A percentile compares a stretch with the other conserved stretches of the same genome.
Evolutionary conservation across 2,113 vertebrate species (phyloP).

Genomic region (Melospiza melodia): DNA sequence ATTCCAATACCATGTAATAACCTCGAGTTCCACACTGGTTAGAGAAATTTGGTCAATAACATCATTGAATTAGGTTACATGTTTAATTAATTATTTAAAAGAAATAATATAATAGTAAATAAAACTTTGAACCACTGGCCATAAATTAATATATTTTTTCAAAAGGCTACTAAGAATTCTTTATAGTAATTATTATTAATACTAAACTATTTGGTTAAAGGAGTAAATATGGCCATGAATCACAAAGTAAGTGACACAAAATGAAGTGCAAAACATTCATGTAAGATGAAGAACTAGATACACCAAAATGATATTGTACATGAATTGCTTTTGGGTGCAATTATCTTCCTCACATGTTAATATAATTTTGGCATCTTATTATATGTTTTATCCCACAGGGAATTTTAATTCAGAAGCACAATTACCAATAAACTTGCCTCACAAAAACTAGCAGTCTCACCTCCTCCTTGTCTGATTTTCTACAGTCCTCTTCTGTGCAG

Average conservation of each 20-base stretch:
- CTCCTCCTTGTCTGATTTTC: not conserved
- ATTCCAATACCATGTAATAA: not conserved
- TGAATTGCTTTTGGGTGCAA: conserved; percentile 44
- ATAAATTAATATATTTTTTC: not conserved
- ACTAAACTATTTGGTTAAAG: conserved; percentile 1
- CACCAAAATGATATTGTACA: not conserved
- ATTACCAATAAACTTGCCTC: not conserved
- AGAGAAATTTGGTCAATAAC: not conserved
- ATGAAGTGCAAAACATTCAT: conserved; percentile 22
- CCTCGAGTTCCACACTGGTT: not conserved
- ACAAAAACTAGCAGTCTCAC: not conserved
- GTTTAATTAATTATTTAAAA: conserved; percentile 9
- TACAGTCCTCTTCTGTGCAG: not conserved
- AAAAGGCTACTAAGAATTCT: not conserved
- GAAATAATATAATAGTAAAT: not conserved
- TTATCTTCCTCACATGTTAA: conserved; percentile 39
- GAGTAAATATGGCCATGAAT: not conserved
- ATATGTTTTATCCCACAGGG: conserved; percentile 2
- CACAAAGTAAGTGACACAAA: conserved; percentile 15
- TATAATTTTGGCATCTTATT: conserved; percentile 36
- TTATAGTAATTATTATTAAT: not conserved
- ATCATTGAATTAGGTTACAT: not conserved
- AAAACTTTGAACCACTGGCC: not conserved
- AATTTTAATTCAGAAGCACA: conserved; percentile 42
- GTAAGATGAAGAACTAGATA: not conserved